Percentiles rank a stretch among this genome's conserved stretches.
Conservation (phyloP, 2,888 invertebrate species). For the Habrosyne pyritoides region DNA sequence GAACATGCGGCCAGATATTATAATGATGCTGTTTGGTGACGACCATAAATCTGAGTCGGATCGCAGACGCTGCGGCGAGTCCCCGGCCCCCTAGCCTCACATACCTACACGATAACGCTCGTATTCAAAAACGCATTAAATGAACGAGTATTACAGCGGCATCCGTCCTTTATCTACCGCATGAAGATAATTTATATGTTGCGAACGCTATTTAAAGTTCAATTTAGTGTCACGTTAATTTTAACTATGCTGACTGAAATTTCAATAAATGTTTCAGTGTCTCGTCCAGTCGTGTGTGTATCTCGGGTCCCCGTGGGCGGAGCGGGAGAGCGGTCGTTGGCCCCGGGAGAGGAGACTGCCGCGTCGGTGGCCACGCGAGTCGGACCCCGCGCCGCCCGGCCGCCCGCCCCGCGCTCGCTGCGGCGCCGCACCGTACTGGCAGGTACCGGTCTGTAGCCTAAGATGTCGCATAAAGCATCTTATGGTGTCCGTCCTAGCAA, state of each 20-base stretch:
- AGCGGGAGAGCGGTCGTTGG: not conserved
- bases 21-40: not conserved
- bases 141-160: too few relatives aligned
- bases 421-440: too few relatives aligned
- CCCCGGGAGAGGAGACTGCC: not conserved
- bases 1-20: not conserved
- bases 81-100: too few relatives aligned
- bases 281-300: conserved; percentile 21
- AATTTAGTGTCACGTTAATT: conserved; percentile 4
- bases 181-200: not conserved
- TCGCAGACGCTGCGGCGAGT: too few relatives aligned
- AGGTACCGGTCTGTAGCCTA: too few relatives aligned
- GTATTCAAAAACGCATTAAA: too few relatives aligned
- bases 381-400: not conserved
- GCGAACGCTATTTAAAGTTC: not conserved
- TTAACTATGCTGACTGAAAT: not conserved
- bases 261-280: conserved; percentile 25
- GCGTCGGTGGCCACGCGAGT: not conserved
- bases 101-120: too few relatives aligned
- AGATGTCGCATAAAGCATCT: too few relatives aligned
- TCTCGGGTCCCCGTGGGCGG: not conserved
- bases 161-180: not conserved
- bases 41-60: not conserved
- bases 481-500: too few relatives aligned
- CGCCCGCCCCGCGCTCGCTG: not conserved